Conservation (phyloP, 2,888 invertebrate genomes). For the Idaea straminata region DNA sequence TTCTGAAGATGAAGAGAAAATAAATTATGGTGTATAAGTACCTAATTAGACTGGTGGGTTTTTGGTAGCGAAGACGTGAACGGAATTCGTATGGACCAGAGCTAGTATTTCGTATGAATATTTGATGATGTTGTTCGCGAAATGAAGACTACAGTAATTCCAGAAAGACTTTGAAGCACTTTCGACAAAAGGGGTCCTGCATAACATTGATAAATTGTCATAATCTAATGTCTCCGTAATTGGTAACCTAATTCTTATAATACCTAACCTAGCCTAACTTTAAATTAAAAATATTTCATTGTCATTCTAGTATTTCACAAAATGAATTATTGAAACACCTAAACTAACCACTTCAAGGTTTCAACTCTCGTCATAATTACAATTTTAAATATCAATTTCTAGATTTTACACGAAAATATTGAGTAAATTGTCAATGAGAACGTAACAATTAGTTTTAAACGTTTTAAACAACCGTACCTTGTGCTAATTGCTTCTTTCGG, state of each 20-base stretch:
- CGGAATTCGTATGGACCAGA: not conserved
- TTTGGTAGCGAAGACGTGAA: not conserved
- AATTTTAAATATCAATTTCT: constrained; percentile 13
- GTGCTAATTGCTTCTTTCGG: not conserved
- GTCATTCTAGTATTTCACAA: constrained; percentile 26
- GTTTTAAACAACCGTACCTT: not conserved
- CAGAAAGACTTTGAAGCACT: no score
- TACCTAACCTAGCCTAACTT: no score
- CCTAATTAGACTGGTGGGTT: not conserved
- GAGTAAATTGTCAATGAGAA: not conserved
- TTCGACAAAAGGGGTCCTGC: no score
- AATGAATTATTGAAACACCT: constrained; percentile 30
- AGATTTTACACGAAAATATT: not conserved
- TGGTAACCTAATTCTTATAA: no score
- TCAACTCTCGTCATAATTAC: constrained; percentile 23
- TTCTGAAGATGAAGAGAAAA: not conserved
- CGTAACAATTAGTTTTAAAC: not conserved
- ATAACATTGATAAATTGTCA: no score
- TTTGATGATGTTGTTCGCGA: not conserved
- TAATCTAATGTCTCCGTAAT: no score
- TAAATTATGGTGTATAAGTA: not conserved
- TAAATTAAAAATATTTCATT: not conserved
- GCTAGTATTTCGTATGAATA: not conserved
- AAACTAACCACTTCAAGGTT: constrained; percentile 32
- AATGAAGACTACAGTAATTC: no score